phyloP scores from a whole-genome alignment of 2,888 invertebrate genomes.

The Unio pictorum region DNA sequence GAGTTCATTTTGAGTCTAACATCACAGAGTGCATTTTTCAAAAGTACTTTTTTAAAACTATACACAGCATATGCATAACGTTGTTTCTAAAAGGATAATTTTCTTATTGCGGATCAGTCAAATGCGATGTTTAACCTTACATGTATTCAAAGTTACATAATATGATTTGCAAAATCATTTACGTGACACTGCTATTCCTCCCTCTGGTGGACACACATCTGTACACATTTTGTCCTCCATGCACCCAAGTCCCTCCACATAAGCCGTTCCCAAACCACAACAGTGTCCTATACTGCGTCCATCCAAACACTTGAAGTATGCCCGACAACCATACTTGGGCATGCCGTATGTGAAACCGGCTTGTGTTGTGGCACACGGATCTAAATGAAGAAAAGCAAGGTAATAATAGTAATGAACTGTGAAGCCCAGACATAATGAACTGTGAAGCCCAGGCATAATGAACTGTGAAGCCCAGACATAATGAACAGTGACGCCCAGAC shows the following conservation, averaged over 20 bases:
- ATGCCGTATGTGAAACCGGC: conserved; percentile 42
- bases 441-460: background rate
- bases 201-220: conserved; percentile 48
- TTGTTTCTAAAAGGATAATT: too few species aligned
- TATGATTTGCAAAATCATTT: too few species aligned
- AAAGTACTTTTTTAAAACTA: too few species aligned
- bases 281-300: conserved; percentile 52
- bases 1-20: too few species aligned
- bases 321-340: conserved; percentile 41
- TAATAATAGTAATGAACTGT: background rate
- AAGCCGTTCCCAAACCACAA: conserved; percentile 48
- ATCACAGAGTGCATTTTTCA: too few species aligned
- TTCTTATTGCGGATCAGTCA: too few species aligned
- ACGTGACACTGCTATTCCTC: conserved; percentile 40
- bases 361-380: conserved; percentile 39
- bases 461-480: background rate
- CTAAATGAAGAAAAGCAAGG: conserved; percentile 20
- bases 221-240: conserved; percentile 41
- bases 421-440: background rate
- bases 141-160: too few species aligned
- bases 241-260: conserved; percentile 50
- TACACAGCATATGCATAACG: too few species aligned
- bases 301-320: conserved; percentile 52
- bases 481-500: too few species aligned
- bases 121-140: too few species aligned